Conservation (phyloP, 2,113 vertebrate species). For the Spilogale gracilis region DNA sequence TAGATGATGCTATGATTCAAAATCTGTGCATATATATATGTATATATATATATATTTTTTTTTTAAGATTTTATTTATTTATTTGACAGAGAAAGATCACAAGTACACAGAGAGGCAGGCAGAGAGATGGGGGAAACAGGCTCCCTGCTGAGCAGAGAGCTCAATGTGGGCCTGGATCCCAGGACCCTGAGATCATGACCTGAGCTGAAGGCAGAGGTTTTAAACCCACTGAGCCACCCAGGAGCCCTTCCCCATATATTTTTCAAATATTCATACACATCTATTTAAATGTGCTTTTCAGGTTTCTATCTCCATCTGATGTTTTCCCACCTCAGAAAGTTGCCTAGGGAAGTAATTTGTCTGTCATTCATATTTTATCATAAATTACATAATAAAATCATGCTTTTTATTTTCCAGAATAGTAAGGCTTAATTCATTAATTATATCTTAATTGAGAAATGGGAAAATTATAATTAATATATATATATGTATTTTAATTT, state of each 20-base stretch:
- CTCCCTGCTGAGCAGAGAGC: too few relatives aligned
- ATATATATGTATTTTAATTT: neutral
- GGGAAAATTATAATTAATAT: neutral
- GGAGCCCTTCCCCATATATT: neutral
- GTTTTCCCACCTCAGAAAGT: neutral
- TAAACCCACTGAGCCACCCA: too few relatives aligned
- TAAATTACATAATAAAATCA: neutral
- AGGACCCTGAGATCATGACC: too few relatives aligned
- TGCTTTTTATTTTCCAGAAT: neutral
- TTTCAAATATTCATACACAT: neutral
- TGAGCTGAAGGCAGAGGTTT: too few relatives aligned
- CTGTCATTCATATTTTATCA: neutral
- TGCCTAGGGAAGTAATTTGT: neutral
- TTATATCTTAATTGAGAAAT: neutral
- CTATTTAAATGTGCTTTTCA: neutral
- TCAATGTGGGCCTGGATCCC: too few relatives aligned
- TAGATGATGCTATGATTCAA: neutral
- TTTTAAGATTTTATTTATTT: too few relatives aligned
- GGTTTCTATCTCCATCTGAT: neutral
- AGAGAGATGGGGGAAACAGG: too few relatives aligned
- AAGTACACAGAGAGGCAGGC: too few relatives aligned
- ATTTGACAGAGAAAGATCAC: too few relatives aligned
- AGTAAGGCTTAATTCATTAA: neutral
- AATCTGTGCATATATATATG: too few relatives aligned
- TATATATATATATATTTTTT: too few relatives aligned